Conservation (phyloP, 30 jellyfish, hydroid and myxozoan species). For the Nemopilema nomurai region DNA sequence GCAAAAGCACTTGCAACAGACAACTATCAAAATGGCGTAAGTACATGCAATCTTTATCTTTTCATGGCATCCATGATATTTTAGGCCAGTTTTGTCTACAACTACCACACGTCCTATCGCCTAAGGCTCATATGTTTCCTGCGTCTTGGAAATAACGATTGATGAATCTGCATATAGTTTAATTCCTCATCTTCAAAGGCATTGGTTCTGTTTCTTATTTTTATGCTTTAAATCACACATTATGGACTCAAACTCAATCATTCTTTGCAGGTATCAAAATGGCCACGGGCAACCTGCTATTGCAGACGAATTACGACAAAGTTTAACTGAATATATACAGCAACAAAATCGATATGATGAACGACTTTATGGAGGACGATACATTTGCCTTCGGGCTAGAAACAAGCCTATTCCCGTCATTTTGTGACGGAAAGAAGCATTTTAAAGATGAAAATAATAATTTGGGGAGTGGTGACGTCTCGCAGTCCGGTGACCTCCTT, state of each 20-base stretch:
- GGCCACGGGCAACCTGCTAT: constrained; percentile 56
- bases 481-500: constrained; percentile 21
- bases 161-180: no score
- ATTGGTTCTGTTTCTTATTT: no score
- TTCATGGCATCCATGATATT: no score
- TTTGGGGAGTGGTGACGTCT: neutral
- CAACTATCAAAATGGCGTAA: constrained; percentile 72
- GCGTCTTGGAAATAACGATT: no score
- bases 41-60: neutral
- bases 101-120: no score
- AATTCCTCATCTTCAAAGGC: no score
- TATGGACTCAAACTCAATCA: no score
- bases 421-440: constrained; percentile 27
- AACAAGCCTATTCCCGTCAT: constrained; percentile 66
- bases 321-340: constrained; percentile 6
- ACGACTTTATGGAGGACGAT: constrained; percentile 59
- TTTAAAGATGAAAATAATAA: constrained; percentile 3
- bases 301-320: constrained; percentile 20
- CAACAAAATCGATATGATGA: constrained; percentile 29
- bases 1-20: constrained; percentile 79
- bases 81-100: no score
- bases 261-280: constrained; percentile 64
- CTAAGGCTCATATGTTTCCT: no score
- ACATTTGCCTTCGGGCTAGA: constrained; percentile 57
- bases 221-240: no score